phyloP scores from a whole-genome alignment of 2,113 vertebrate genomes.

The Brachirus orientalis region DNA sequence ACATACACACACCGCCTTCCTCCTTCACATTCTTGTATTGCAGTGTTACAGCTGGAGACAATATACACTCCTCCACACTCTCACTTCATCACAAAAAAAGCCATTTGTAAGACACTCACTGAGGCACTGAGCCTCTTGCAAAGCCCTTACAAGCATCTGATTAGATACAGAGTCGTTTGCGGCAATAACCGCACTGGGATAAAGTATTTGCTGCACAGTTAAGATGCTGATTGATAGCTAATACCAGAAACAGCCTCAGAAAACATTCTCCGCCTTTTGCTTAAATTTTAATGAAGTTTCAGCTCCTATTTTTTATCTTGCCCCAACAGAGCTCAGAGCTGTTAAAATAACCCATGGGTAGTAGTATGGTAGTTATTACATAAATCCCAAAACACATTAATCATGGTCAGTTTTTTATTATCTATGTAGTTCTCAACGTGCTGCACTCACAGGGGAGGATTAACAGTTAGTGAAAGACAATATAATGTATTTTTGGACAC shows the following conservation, averaged over 20 bases:
- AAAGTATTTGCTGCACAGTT: constrained; percentile 5
- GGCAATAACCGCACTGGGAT: constrained; percentile 12
- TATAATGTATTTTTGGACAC: constrained; percentile 34
- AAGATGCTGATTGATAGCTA: constrained; percentile 6
- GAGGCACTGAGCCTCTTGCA: constrained; percentile 6
- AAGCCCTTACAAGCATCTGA: constrained; percentile 29
- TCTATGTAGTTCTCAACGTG: constrained; percentile 35
- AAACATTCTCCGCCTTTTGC: constrained; percentile 20
- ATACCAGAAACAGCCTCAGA: constrained; percentile 7
- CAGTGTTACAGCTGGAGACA: constrained; percentile 59
- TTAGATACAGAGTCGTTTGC: constrained; percentile 32
- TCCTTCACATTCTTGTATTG: constrained; percentile 61
- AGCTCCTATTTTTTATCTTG: constrained; percentile 16
- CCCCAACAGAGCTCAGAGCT: constrained; percentile 12
- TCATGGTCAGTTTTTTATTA: constrained; percentile 48
- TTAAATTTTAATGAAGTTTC: constrained; percentile 8
- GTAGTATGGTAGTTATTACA: constrained; percentile 31
- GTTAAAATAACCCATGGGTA: constrained; percentile 20
- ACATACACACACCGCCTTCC: constrained; percentile 28
- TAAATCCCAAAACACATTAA: constrained; percentile 47
- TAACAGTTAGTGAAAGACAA: constrained; percentile 44
- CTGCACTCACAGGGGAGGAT: constrained; percentile 20
- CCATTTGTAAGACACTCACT: constrained; percentile 21
- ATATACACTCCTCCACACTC: constrained; percentile 46
- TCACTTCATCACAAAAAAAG: constrained; percentile 41